Evolutionary conservation across 92 coral and sea anemone species (phyloP), one percentile per base, ranked within the genome.

Genomic region (Phenganax subtilis): DNA sequence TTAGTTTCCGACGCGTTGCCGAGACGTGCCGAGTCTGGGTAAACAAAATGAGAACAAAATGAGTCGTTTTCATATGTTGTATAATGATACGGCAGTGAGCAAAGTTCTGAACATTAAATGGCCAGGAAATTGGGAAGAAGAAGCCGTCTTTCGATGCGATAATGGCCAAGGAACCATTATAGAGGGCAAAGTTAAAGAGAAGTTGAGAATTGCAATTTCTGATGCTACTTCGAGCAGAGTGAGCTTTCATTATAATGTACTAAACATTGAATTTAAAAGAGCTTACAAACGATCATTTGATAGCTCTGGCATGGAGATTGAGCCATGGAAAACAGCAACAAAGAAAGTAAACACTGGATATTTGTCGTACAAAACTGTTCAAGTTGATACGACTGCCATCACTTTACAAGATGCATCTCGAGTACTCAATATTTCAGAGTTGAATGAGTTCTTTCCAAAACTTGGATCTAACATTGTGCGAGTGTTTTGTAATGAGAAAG

Each of bases 271-370:
- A 84, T 67, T 89, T 66, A 75, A 83, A 53, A 89, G 85, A 72
- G 96, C 96, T 16, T 75, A 82, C 71, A 88, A 85, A 81, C 90
- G 97, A 71, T 86, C 69, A 65, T 93, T 87, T 85, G 96, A 91
- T 73, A 64, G 83, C 81, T 57, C 86, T 67, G 93, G 97, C 64
- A 87, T 84, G 59, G 97, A 93, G 88, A 89, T 91, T 75, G 97
- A 93, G 31, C 96, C 96, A 9, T 88, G 92, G 86, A 91, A 87
- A 85, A 91, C 96, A 15, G 89, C 86, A 57, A 90, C 94, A 55
- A 93, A 90, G 90, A 93, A 93, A 88, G 96, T 93, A 64, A 87
- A 92, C 55, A 93, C 97, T 69, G 97, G 97, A 14, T 88, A 88
- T 79, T 66, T 93, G 68, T 93, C 97, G 10, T 93, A 91, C 88